phyloP scores from a whole-genome alignment of 2,888 invertebrate genomes.

The Thyatira batis region DNA sequence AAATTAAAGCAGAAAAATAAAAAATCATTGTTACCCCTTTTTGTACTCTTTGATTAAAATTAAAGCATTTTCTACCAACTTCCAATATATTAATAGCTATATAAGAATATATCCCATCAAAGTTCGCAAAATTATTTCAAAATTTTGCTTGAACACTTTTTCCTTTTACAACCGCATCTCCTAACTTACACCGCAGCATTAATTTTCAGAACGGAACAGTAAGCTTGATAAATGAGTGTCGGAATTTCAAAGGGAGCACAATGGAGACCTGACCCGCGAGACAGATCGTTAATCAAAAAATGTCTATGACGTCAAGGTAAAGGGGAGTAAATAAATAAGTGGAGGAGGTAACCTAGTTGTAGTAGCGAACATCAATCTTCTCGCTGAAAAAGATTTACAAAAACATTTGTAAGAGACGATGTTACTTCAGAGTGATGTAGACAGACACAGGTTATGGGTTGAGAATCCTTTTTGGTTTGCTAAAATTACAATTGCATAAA shows the following conservation, averaged over 20 bases:
- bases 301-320: constrained; percentile 65
- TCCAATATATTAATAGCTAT: too few relatives aligned
- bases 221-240: constrained; percentile 80
- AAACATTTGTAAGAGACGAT: background rate
- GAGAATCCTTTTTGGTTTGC: too few relatives aligned
- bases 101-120: too few relatives aligned
- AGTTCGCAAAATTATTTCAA: too few relatives aligned
- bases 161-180: constrained; percentile 32
- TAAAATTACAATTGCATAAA: too few relatives aligned
- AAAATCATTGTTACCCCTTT: too few relatives aligned
- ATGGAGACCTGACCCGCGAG: constrained; percentile 68
- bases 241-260: constrained; percentile 75
- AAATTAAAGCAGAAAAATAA: too few relatives aligned
- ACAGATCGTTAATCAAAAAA: constrained; percentile 75
- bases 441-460: too few relatives aligned
- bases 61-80: too few relatives aligned
- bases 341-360: constrained; percentile 5
- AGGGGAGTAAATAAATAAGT: constrained; percentile 39
- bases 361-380: constrained; percentile 8
- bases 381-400: background rate
- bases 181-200: constrained; percentile 55
- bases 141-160: background rate
- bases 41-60: too few relatives aligned
- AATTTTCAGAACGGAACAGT: constrained; percentile 73
- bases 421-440: background rate